Conservation (phyloP, 2,113 vertebrate genomes). For the Myrmecobius fasciatus region DNA sequence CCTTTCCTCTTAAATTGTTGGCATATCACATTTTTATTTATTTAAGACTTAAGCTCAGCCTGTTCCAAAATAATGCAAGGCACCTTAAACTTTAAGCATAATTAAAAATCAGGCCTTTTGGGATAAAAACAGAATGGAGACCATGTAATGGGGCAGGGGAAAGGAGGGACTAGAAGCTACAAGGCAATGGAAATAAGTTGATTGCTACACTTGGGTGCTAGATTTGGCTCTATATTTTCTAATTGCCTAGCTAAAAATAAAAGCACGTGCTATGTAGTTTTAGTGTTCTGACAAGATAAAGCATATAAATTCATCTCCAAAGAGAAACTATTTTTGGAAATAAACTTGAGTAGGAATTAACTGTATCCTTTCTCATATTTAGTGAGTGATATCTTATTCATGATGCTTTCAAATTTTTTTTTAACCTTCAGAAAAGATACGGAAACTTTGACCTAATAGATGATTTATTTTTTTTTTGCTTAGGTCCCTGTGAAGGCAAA, state of each 20-base stretch:
- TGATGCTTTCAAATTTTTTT: neutral
- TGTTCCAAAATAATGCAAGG: neutral
- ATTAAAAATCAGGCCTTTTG: neutral
- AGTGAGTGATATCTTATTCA: conserved; percentile 18
- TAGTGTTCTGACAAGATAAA: conserved; percentile 32
- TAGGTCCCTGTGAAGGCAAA: neutral
- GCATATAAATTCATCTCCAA: neutral
- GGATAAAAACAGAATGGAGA: neutral
- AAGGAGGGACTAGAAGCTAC: neutral
- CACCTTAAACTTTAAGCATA: neutral
- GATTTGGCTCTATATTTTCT: neutral
- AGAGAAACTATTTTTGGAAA: neutral
- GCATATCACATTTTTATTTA: neutral
- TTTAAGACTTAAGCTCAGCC: neutral
- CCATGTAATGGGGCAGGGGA: neutral
- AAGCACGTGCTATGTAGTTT: neutral
- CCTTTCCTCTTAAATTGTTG: neutral
- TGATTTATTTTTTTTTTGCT: neutral
- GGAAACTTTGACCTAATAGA: neutral
- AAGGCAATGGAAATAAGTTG: neutral
- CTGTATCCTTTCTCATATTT: neutral
- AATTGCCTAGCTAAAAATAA: neutral
- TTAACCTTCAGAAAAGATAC: neutral
- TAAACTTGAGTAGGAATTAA: neutral
- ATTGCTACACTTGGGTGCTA: accelerated